Base-by-base conservation (phyloP, 1,140 invertebrate species). In the Nilaparvata lugens region DNA sequence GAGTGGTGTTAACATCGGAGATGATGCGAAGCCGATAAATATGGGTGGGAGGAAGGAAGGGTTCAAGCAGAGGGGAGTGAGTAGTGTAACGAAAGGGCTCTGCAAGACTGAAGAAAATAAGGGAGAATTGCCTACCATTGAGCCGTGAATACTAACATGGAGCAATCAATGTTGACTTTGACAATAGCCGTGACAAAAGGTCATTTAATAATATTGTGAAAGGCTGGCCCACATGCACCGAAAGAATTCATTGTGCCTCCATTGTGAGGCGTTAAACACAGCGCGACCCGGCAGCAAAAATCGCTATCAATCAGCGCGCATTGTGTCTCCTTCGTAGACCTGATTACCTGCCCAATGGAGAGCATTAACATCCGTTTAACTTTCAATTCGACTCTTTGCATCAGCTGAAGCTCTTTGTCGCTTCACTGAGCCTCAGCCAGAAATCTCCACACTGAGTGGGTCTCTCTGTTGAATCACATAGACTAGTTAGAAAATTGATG, bases 151-250 rank as follows among this genome's bases (percentile, higher is more conserved):
- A 48, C 45, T 19, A 23, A 48, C 45, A 48, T 23, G 7, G 45
- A 16, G 45, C 45, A 48, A 48, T 48, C 45, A 48, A 14, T 11
- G 45, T 48, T 48, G 45, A 48, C 45, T 48, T 48, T 23, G 45
- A 48, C 45, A 48, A 48, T 48, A 23, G 45, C 4, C 21, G n/a
- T 48, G 45, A 48, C 45, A 48, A 48, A 48, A 48, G 45, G 45
- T 48, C 45, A 48, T 48, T 48, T 48, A 48, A 48, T 48, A 48
- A 48, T n/a, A n/a, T 48, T 48, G 7, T 48, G 45, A 48, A 48
- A 48, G 45, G 45, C 42, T 45, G 42, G 14, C 45, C 45, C 45
- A 48, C 45, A 48, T 48, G 45, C 21, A 48, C 45, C 16, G 21
- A 23, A 48, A 48, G 45, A 48, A 48, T 48, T 48, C 45, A 48